Evolutionary conservation across 1,140 invertebrate species (phyloP).

Genomic region (Venustaconcha ellipsiformis): DNA sequence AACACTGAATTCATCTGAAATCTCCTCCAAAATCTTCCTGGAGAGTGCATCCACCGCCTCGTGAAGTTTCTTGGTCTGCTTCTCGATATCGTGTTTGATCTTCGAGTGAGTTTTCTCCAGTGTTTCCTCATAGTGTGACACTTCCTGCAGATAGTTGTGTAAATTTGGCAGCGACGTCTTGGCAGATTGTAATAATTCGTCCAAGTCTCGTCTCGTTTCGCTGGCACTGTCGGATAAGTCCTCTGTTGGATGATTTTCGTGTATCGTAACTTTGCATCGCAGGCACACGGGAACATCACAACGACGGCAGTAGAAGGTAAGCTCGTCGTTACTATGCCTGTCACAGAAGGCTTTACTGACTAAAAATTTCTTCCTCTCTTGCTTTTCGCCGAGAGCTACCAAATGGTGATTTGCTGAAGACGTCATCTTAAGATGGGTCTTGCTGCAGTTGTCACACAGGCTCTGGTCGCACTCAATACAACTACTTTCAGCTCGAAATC

Average conservation of each 20-base stretch:
- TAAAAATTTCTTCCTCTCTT: slow-evolving; percentile 24
- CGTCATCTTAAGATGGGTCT: slow-evolving; percentile 31
- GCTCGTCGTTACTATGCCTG: slow-evolving; percentile 27
- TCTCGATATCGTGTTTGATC: slow-evolving; percentile 18
- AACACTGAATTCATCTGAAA: slow-evolving; percentile 27
- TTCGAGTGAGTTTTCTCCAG: slow-evolving; percentile 25
- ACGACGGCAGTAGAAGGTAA: slow-evolving; percentile 29
- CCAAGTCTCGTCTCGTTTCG: slow-evolving; percentile 5
- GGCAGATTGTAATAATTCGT: slow-evolving; percentile 5
- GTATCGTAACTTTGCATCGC: slow-evolving; percentile 26
- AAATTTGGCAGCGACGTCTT: slow-evolving; percentile 27
- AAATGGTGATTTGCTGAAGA: slow-evolving; percentile 31
- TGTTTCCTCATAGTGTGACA: slow-evolving; percentile 24
- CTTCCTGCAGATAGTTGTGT: slow-evolving; percentile 21
- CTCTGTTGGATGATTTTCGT: slow-evolving; percentile 25
- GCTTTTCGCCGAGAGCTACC: slow-evolving; percentile 23
- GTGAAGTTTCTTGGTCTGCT: slow-evolving; percentile 27
- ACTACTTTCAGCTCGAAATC: slow-evolving; percentile 20
- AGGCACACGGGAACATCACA: slow-evolving; percentile 25
- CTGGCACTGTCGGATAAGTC: slow-evolving; percentile 20
- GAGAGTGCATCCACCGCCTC: slow-evolving; percentile 18
- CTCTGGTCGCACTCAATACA: slow-evolving; percentile 33
- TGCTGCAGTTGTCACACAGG: slow-evolving; percentile 20
- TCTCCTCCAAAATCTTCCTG: slow-evolving; percentile 19
- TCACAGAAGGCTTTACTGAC: slow-evolving; percentile 29